Base-by-base conservation (phyloP, 2,888 invertebrate species). In the Trachelus iudaicus region DNA sequence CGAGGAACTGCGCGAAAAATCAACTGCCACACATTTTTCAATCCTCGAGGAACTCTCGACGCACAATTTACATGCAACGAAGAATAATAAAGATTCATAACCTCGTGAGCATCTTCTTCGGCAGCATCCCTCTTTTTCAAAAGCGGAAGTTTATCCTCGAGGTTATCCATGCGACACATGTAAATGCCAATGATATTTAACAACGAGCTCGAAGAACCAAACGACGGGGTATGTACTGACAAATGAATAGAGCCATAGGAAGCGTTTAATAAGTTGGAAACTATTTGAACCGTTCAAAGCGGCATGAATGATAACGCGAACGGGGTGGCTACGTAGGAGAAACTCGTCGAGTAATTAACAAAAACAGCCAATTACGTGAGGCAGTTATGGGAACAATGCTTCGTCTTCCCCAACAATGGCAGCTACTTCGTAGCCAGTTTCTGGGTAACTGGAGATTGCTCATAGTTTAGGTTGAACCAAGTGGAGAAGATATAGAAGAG, bases 341-440 rank as follows among this genome's bases (percentile, higher is more conserved):
- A 82, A 83, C 83, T 82, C 81, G 81, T 81, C 81, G 80, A 77
- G 81, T 83, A 85, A 86, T 86, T 86, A 85, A 85, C 85, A 86
- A 86, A 87, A 87, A 87, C 86, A 86, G 84, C 85, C 86, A 86
- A 86, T 87, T 87, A 86, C 82, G 82, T 81, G 81, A 85, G 85
- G 85, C 85, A 86, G 85, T 86, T 85, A 83, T 80, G 79, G 79
- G 85, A 86, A 87, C 86, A 87, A 86, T 87, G 85, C 82, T 81
- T 81, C 35, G 34, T 71, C 71, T 71, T 71, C 13, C 13, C 23
- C 71, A 71, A 71, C 71, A 71, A 71, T 68, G 40, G 69, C 73
- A 80, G 80, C 80, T 80, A 76, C 76, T 80, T 79, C 69, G 76
- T 74, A 80, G 76, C 77, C 75, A 73, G 75, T 79, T 79, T 80